Evolutionary conservation across 2,113 vertebrate genomes (phyloP), one percentile per base, ranked within the genome.

Genomic region (Microcebus jonahi): DNA sequence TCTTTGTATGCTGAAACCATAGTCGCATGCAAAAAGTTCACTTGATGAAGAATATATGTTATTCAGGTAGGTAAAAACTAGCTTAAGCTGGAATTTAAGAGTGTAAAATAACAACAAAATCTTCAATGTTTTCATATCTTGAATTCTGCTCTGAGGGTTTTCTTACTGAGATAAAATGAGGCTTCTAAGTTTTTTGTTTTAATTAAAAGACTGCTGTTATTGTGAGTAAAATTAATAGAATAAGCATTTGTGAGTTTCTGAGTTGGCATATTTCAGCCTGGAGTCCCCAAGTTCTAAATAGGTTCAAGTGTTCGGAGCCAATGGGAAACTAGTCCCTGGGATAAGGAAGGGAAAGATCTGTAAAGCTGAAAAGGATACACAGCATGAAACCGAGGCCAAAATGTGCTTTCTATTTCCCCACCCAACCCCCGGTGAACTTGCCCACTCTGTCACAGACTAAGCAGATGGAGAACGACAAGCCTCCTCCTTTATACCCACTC

Each of bases 161-260:
- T 80, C 50, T 90, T 55, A 57, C 36, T 92, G 59, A 87, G 18
- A 80, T 96, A 70, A 83, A 96, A 70, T 81, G 57, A 34, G 50
- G 23, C 55, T 77, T 93, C 61, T 89, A 61, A 67, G 17, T 94
- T 55, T 95, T 71, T 50, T 39, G 76, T 88, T 92, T 89, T 76
- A 86, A 65, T 83, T 87, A 79, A 92, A 94, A 90, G 27, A 8
- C 31, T 75, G 2, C 36, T 88, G 6, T 82, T 91, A 95, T 94
- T 88, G 45, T 85, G n/a, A 68, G 34, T 67, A 73, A 94, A 93
- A 91, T 55, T 77, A 65, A 14, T 79, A 89, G 21, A 88, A 50
- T 23, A 83, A 8, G 1, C 0, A 18, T 57, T 21, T 57, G 18
- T 57, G 20, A 57, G 55, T 90, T 95, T 96, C 57, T 57, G 71